Evolutionary conservation across 2,113 vertebrate species (phyloP).

Genomic region (Ictalurus punctatus): DNA sequence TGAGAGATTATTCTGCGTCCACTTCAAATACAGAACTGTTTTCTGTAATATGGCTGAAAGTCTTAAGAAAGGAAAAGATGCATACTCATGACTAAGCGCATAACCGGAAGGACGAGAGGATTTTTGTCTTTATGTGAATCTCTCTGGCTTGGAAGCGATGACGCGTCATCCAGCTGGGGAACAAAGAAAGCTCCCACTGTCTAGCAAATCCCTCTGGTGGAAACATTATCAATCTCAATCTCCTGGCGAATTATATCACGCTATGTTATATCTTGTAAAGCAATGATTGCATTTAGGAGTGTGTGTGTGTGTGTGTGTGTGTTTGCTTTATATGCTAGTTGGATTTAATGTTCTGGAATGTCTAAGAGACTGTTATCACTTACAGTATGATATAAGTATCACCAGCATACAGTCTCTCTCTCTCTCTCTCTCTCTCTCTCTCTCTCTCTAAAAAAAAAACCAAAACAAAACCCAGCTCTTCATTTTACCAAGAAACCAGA

Average conservation of each 20-base stretch:
- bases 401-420: too few relatives aligned
- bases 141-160: background rate
- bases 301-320: background rate
- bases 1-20: background rate
- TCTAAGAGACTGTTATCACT: too few relatives aligned
- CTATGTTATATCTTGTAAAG: background rate
- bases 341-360: too few relatives aligned
- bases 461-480: too few relatives aligned
- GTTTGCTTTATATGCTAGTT: too few relatives aligned
- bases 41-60: background rate
- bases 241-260: background rate
- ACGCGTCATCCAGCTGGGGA: background rate
- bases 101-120: background rate
- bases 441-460: too few relatives aligned
- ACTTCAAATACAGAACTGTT: background rate
- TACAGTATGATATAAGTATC: too few relatives aligned
- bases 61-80: background rate
- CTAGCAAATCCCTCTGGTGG: background rate
- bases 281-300: background rate
- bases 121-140: background rate
- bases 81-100: background rate
- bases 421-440: too few relatives aligned
- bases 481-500: too few relatives aligned
- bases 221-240: slow-evolving; percentile 10
- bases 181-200: slow-evolving; percentile 8